Evolutionary conservation across 2,113 vertebrate genomes (phyloP).

Genomic region (Athene cunicularia): DNA sequence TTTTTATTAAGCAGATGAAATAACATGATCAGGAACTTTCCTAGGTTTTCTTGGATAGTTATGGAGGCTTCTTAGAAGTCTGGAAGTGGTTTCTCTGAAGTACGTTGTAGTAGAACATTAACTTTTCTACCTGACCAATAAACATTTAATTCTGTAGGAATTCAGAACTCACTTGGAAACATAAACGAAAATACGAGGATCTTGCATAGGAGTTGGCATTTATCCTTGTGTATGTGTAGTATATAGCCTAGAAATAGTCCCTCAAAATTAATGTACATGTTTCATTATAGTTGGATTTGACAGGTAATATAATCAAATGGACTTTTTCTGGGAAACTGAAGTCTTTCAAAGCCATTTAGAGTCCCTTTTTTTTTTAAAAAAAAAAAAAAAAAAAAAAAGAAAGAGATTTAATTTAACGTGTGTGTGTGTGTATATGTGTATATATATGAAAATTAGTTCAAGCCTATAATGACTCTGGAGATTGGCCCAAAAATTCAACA

Average conservation of each 20-base stretch:
- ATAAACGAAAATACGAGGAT: not conserved
- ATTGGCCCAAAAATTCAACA: not conserved
- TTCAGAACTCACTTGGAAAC: not conserved
- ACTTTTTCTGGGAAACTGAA: not conserved
- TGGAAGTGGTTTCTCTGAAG: not conserved
- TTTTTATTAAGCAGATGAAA: not conserved
- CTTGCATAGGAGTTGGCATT: not conserved
- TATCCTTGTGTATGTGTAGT: not conserved
- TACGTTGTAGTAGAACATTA: not conserved
- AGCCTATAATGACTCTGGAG: not conserved
- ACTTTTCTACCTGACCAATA: not conserved
- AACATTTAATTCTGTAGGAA: not conserved
- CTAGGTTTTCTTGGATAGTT: not conserved
- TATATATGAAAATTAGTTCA: not conserved
- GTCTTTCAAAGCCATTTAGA: not conserved
- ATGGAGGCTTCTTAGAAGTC: not conserved
- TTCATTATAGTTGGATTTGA: not conserved
- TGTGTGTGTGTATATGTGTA: too few species aligned
- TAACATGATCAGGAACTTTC: not conserved
- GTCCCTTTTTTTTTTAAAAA: not conserved
- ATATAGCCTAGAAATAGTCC: not conserved
- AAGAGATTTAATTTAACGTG: not conserved
- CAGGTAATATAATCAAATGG: not conserved
- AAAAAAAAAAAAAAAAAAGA: not conserved
- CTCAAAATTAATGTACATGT: not conserved